Evolutionary conservation across 92 coral and sea anemone species (phyloP).

Genomic region (Montipora capitata): DNA sequence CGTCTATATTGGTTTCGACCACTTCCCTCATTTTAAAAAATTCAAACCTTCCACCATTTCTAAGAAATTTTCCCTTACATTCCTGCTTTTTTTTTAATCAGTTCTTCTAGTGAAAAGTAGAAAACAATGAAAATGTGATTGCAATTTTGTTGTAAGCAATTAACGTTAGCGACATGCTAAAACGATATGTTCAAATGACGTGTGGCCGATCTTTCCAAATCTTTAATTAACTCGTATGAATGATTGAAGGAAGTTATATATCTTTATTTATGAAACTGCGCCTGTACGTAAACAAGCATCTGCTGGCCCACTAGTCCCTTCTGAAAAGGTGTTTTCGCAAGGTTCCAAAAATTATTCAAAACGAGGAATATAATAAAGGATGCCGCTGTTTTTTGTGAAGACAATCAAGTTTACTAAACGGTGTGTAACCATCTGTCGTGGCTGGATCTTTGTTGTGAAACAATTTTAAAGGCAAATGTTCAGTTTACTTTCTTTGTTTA

Average conservation of each 20-base stretch:
- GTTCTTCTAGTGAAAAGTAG: neutral
- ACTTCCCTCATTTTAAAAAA: neutral
- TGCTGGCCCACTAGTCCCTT: neutral
- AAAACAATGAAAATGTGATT: neutral
- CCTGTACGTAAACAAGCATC: too few relatives aligned
- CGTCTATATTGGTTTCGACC: neutral
- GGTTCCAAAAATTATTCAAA: neutral
- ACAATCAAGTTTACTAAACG: neutral
- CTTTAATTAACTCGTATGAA: neutral
- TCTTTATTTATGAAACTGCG: neutral
- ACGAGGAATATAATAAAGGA: neutral
- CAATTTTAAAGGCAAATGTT: conserved; percentile 4
- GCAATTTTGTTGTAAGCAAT: neutral
- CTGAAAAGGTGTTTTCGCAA: neutral
- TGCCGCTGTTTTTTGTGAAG: neutral
- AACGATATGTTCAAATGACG: neutral
- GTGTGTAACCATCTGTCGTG: conserved; percentile 23
- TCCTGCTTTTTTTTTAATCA: neutral
- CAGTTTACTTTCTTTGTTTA: conserved; percentile 1
- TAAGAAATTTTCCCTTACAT: neutral
- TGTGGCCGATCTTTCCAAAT: conserved; percentile 4
- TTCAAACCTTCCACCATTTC: neutral
- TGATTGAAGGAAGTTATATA: neutral
- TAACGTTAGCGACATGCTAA: neutral
- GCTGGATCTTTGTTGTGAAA: neutral